Base-by-base conservation (phyloP, 2,888 invertebrate genomes). In the Palloptera scutellata region DNA sequence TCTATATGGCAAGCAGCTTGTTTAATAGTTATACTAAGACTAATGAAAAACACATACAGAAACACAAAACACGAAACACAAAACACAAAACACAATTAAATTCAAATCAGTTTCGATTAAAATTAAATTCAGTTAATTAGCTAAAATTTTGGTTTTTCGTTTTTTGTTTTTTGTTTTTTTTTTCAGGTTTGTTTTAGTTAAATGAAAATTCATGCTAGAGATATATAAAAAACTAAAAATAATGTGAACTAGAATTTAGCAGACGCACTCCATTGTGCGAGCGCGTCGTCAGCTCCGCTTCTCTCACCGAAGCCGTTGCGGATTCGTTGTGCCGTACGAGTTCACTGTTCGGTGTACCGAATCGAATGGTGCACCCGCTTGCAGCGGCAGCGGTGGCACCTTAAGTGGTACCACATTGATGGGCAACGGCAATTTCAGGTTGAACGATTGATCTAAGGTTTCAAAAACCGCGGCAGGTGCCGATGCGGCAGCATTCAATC, bases 271-370 rank as follows among this genome's bases (percentile, higher is more conserved):
- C 10, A 64, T 51, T 62, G 51, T 57, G 11, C 52, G 19, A 11
- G 17, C 17, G n/a, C 61, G 43, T 45, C 55, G 9, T 13, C 43
- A 20, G 19, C n/a, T 20, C 8, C 9, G 52, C 30, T 41, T 51
- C 51, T 59, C 60, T 58, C 62, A 20, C 53, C 71, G 53, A 57
- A 78, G 78, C 43, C 81, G 74, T 66, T 81, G 81, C 42, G 81
- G 73, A 70, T 81, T 76, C 30, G 72, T 68, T 6, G 81, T 83
- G 8, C 83, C 81, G 9, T 81, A 81, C 2, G 83, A 83, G 17
- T 79, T 81, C 17, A 83, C 74, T 1, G 73, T 76, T 30, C 70
- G 74, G 2, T 76, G 78, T 69, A 81, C 69, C n/a, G 77, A 70
- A 40, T 76, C 73, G 52, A 80, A 83, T 8, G 83, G 76, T 0